Percentiles rank a stretch among this genome's conserved stretches.
Evolutionary conservation across 2,113 vertebrate genomes (phyloP).

Genomic region (Pontoporia blainvillei): DNA sequence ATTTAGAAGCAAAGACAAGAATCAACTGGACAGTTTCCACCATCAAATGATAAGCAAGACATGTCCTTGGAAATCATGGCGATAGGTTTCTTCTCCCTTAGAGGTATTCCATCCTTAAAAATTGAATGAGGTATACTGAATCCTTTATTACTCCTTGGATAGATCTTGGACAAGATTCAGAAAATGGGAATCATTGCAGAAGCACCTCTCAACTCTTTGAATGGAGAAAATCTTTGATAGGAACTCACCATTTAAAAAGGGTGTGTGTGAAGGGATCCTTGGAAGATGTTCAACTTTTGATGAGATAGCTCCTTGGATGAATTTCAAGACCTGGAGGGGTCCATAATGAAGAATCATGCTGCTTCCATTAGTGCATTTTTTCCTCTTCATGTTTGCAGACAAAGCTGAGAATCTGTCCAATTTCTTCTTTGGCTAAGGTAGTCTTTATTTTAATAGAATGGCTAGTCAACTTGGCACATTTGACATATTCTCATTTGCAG

Average conservation of each 20-base stretch:
- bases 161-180: constrained; percentile 22
- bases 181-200: constrained; percentile 19
- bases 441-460: constrained; percentile 76
- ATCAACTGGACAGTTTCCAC: not conserved
- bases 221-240: constrained; percentile 36
- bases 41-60: not conserved
- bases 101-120: not conserved
- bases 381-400: constrained; percentile 72
- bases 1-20: constrained; percentile 8
- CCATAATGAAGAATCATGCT: constrained; percentile 71
- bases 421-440: constrained; percentile 77
- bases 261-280: constrained; percentile 62
- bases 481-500: not conserved
- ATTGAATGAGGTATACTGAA: not conserved
- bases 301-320: constrained; percentile 71
- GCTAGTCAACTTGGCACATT: constrained; percentile 68
- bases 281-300: constrained; percentile 73
- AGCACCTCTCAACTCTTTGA: constrained; percentile 24
- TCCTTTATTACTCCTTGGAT: not conserved
- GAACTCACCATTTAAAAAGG: constrained; percentile 57
- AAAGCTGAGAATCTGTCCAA: constrained; percentile 75
- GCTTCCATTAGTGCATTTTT: constrained; percentile 75
- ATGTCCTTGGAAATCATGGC: not conserved
- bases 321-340: constrained; percentile 76
- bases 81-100: not conserved